Conservation (phyloP, 2,113 vertebrate genomes). For the Pseudopodoces humilis region DNA sequence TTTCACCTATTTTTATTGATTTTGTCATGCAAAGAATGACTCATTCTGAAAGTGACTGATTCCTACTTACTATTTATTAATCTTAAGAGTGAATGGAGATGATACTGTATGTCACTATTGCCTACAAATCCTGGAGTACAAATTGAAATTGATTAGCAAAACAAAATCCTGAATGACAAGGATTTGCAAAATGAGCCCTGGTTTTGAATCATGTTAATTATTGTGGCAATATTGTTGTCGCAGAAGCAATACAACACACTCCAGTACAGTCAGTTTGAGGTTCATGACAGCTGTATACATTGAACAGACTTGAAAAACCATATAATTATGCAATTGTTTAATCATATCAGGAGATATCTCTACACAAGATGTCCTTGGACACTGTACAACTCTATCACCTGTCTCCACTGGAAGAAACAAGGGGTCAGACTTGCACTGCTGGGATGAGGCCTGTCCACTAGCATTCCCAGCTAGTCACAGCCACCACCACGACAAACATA, state of each 20-base stretch:
- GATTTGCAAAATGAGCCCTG: not conserved
- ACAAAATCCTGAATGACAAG: constrained; percentile 8
- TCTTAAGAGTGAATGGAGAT: not conserved
- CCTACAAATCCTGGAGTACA: not conserved
- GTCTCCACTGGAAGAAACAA: not conserved
- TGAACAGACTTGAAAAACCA: not conserved
- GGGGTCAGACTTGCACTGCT: not conserved
- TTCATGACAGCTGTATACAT: not conserved
- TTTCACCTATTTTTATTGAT: not conserved
- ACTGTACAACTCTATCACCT: not conserved
- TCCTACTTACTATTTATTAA: not conserved
- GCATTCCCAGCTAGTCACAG: not conserved
- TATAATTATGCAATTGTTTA: not conserved
- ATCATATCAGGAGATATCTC: not conserved
- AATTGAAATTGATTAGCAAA: not conserved
- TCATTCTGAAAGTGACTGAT: not conserved
- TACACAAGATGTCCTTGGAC: not conserved
- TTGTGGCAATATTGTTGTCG: not conserved
- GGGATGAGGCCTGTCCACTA: not conserved
- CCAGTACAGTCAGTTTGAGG: not conserved
- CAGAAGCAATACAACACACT: not conserved
- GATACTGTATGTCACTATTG: not conserved
- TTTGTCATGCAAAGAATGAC: not conserved
- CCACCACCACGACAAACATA: not conserved
- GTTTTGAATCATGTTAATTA: not conserved